These are phyloP conservation scores for Agriopis leucophaearia DNA, from an alignment of 2,888 invertebrate species.

Conservation along the genomic window DNA sequence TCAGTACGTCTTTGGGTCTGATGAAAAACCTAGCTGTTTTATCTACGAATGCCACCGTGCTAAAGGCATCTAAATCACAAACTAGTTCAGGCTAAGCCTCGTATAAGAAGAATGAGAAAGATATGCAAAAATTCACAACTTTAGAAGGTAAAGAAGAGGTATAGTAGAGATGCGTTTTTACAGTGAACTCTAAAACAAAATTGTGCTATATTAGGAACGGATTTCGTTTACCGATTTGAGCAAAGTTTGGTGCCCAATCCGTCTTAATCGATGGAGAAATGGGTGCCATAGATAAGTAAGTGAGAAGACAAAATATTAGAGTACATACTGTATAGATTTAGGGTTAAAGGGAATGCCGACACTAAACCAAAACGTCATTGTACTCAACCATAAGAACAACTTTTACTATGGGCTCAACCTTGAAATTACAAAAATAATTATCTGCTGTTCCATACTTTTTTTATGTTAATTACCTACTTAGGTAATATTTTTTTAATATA, in stretches of 20 bases:
- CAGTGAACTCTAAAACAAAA: conserved; percentile 54
- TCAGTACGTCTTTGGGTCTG: conserved; percentile 11
- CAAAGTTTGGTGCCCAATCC: conserved; percentile 53
- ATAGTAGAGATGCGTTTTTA: conserved; percentile 40
- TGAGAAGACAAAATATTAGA: neutral
- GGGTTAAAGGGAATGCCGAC: neutral
- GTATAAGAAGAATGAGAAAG: conserved; percentile 65
- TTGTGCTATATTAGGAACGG: conserved; percentile 69
- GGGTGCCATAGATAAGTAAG: neutral
- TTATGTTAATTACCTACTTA: too few relatives aligned
- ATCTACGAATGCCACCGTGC: conserved; percentile 63
- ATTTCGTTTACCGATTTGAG: conserved; percentile 70
- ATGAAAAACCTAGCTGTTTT: conserved; percentile 42
- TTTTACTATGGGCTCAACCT: too few relatives aligned
- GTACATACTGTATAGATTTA: neutral
- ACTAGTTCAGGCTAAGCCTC: conserved; percentile 77
- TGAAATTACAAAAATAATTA: too few relatives aligned
- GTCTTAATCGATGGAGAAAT: conserved; percentile 1
- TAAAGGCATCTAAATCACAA: conserved; percentile 84
- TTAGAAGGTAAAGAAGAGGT: conserved; percentile 47
- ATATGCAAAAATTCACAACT: conserved; percentile 82
- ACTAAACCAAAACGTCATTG: too few relatives aligned
- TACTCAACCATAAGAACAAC: too few relatives aligned
- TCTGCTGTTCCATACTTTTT: too few relatives aligned
- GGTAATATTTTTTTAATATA: too few relatives aligned